Base-by-base conservation (phyloP, 2,113 vertebrate genomes). In the Phoenicopterus ruber region DNA sequence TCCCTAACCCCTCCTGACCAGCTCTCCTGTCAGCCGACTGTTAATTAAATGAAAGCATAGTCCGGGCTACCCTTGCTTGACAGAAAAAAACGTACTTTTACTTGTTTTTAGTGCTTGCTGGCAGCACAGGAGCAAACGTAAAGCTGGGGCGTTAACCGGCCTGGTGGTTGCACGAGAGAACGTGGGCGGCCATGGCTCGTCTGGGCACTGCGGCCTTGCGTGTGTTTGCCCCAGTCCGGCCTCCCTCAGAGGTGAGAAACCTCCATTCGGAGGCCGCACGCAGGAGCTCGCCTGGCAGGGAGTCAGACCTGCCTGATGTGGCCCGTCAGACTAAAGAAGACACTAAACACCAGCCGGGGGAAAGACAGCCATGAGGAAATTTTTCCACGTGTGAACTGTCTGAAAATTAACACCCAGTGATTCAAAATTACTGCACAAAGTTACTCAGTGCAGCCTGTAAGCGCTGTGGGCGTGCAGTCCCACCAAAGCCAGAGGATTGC, bases 111-210 rank as follows among this genome's bases (percentile, higher is more conserved):
- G n/a, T 8, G 34, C 14, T 38, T 7, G 36, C 32, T 14, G n/a
- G 31, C 50, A 71, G 84, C 20, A 10, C 6, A 17, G 62, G 42
- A 26, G 38, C 2, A 1, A 19, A 10, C 1, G 13, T 20, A 31
- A 46, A 65, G 42, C 49, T 3, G 6, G 49, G 4, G 4, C 4
- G 1, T 24, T 34, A 13, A 24, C 21, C 2, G 13, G 19, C 54
- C 5, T 3, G 21, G 44, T 4, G 20, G 52, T 6, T 19, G 20
- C 11, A 28, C 54, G 52, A 12, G 14, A 18, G 29, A 21, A 26
- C 5, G 2, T 0, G 3, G 5, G 42, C 36, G 12, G 62, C 42
- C n/a, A 6, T 15, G 1, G 2, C 42, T 17, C 14, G 0, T 0
- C 9, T 1, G 31, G 38, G 16, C 9, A 1, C 34, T 8, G 40